Base-by-base conservation (phyloP, 2,797 vertebrate genomes). In the Aplochiton taeniatus region DNA sequence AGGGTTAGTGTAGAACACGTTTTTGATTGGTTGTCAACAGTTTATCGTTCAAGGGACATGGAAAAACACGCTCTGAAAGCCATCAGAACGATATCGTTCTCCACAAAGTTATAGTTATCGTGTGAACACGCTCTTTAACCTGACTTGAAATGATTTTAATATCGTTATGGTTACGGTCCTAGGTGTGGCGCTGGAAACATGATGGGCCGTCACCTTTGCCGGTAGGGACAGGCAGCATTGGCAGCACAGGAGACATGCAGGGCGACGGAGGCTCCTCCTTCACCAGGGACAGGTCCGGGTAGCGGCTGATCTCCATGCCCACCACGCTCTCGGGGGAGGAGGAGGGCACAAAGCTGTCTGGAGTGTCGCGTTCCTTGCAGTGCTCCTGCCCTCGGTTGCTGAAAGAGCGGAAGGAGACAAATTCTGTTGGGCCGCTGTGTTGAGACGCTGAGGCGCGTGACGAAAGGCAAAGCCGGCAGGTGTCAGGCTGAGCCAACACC, bases 261-360 rank as follows among this genome's bases (percentile, higher is more conserved):
- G 96, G 96, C 44, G 98, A 98, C 0, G 87, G 92, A 19, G 93
- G 94, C 82, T 99, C 97, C 82, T 96, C 93, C 80, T 99, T 99
- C 60, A 99, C 94, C 56, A 94, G 76, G 0, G 96, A 95, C 83
- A 99, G 81, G 81, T 98, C 96, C 5, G 98, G 98, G 74, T 96
- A 99, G 67, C 97, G 91, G 73, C 95, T 96, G 70, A 99, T 93
- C 90, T 98, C 97, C 88, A 94, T 92, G 71, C 97, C 97, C 69
- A 96, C 93, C 62, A 99, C 96, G 0, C 98, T 99, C 87, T 99
- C 98, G 9, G 98, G 98, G 75, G 98, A 99, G 7, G 98, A 99
- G 0, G 98, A 98, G 63, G 97, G 97, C 66, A 99, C 94, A 70
- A 98, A 98, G 80, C 97, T 99, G 84, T 98, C 97, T 8, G 97